A percentile compares a stretch with the other conserved stretches of the same genome.
These are phyloP conservation scores for Zaprionus capensis DNA, from an alignment of 1,140 invertebrate genomes.

Conservation along the genomic window DNA sequence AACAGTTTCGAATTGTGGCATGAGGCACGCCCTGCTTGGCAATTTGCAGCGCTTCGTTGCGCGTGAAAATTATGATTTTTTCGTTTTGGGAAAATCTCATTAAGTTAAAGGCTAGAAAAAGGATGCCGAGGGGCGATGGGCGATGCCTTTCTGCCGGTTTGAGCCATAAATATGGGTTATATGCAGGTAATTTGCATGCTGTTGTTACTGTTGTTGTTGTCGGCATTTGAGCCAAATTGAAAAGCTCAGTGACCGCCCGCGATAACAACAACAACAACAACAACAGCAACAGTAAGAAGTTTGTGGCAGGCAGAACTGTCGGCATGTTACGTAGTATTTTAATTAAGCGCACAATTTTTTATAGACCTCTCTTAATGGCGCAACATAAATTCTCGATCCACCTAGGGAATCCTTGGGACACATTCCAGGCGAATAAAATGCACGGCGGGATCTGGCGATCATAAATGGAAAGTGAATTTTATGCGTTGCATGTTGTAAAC, in stretches of 20 bases:
- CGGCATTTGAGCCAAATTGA: constrained; percentile 57
- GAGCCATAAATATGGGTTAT: constrained; percentile 70
- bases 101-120: constrained; percentile 63
- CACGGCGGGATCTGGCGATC: constrained; percentile 41
- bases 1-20: constrained; percentile 59
- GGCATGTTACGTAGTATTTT: constrained; percentile 63
- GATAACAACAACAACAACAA: constrained; percentile 5
- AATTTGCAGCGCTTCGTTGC: constrained; percentile 79
- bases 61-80: constrained; percentile 80
- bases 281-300: not conserved
- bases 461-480: constrained; percentile 77
- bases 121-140: constrained; percentile 64
- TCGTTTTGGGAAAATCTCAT: constrained; percentile 74
- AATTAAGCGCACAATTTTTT: constrained; percentile 72
- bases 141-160: not conserved
- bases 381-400: constrained; percentile 60
- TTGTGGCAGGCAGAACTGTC: constrained; percentile 5
- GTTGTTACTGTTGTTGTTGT: constrained; percentile 15
- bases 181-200: constrained; percentile 60
- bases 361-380: constrained; percentile 73
- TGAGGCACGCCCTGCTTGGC: constrained; percentile 62
- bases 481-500: constrained; percentile 61
- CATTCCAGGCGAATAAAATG: constrained; percentile 52
- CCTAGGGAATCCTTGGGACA: constrained; percentile 33
- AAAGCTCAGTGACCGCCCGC: constrained; percentile 51